Base-by-base conservation (phyloP, 2,797 vertebrate species). In the Leuciscus waleckii region DNA sequence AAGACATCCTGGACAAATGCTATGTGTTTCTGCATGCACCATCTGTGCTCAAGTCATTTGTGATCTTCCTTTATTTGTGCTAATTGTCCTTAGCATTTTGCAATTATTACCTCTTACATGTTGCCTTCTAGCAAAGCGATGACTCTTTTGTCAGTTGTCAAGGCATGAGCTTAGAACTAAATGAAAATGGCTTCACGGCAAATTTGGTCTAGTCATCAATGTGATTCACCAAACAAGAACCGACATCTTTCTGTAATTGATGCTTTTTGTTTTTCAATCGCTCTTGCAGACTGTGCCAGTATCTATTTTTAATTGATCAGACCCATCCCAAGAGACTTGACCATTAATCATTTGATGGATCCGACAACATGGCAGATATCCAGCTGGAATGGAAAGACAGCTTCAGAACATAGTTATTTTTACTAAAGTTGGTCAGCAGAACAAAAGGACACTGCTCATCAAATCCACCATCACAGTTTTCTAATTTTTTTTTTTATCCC, bases 291-390 rank as follows among this genome's bases (percentile, higher is more conserved):
- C 87, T 73, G 71, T 74, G 65, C 78, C 84, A 29, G 82, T 88
- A 89, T 92, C 91, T 93, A 93, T 94, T 94, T 94, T 94, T 92
- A 93, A 94, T 92, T 92, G 88, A 91, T 93, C 86, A 80, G 84
- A 85, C 87, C 89, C 91, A 89, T 93, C 91, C 91, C 84, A 65
- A 81, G 81, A 89, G 84, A 82, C 89, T 91, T 91, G 89, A 90
- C 89, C 83, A 88, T 91, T 94, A 91, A 93, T 93, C 86, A 93
- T 91, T 92, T 92, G 89, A 94, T 84, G 88, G 90, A 91, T 83
- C 74, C 75, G 91, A 87, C 87, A 89, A 89, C 82, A 89, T 91
- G 87, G 88, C 91, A 93, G 90, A 89, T 93, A 56, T 69, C 87
- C 91, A 90, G 69, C 88, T 90, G 86, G 77, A 87, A 92, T 91